phyloP scores from a whole-genome alignment of 2,797 vertebrate genomes.

The Microchirus variegatus region DNA sequence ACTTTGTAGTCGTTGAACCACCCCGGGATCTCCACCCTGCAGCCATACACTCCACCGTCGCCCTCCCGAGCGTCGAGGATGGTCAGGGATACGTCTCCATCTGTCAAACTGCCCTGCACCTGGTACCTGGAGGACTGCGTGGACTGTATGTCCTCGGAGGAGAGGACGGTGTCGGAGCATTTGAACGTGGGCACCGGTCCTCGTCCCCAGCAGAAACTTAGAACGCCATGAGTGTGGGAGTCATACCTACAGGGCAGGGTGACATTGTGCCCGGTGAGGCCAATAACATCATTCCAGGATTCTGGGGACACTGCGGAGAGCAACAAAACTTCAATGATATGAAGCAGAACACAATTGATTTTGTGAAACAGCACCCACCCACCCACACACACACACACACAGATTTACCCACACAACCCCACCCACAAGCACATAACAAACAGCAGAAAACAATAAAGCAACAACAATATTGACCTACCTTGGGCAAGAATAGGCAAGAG shows the following conservation, averaged over 20 bases:
- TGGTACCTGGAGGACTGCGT: constrained; percentile 62
- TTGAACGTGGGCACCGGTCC: constrained; percentile 38
- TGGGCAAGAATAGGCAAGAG: constrained; percentile 55
- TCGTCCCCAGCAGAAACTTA: constrained; percentile 82
- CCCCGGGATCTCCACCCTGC: constrained; percentile 79
- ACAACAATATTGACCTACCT: constrained; percentile 59
- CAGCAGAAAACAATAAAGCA: constrained; percentile 27
- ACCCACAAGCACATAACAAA: constrained; percentile 17
- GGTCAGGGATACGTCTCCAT: constrained; percentile 80
- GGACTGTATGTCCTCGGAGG: constrained; percentile 48
- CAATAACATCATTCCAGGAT: constrained; percentile 27
- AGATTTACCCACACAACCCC: constrained; percentile 4
- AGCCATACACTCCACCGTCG: constrained; percentile 83
- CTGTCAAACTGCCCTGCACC: constrained; percentile 54
- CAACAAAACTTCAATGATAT: constrained; percentile 2
- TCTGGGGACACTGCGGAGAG: constrained; percentile 41
- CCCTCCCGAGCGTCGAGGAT: constrained; percentile 55
- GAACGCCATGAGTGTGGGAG: background rate
- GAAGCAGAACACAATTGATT: constrained; percentile 4
- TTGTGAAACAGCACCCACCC: constrained; percentile 12
- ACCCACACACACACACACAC: too few relatives aligned
- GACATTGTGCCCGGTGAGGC: constrained; percentile 70
- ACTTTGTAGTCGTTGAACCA: constrained; percentile 72
- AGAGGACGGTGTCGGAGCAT: constrained; percentile 70
- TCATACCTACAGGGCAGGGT: constrained; percentile 77